Evolutionary conservation across 2,888 invertebrate species (phyloP).

Genomic region (Myathropa florea): DNA sequence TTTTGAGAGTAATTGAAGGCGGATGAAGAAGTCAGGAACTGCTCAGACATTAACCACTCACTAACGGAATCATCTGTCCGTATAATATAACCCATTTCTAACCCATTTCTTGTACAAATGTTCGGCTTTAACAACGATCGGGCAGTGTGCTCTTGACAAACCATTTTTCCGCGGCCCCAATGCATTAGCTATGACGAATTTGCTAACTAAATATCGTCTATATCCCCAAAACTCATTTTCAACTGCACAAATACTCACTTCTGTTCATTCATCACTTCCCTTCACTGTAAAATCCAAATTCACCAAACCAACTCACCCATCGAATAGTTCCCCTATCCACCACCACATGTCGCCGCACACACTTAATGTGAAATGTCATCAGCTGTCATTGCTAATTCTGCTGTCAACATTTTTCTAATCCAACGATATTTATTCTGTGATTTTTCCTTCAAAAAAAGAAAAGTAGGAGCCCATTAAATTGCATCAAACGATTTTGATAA

Average conservation of each 20-base stretch:
- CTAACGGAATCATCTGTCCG: too few relatives aligned
- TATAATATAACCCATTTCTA: too few relatives aligned
- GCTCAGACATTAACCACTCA: too few relatives aligned
- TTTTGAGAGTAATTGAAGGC: too few relatives aligned
- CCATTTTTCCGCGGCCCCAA: too few relatives aligned
- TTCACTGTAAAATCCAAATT: conserved; percentile 10
- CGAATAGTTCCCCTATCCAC: background rate
- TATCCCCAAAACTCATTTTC: too few relatives aligned
- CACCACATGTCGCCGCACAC: background rate
- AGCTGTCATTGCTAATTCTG: conserved; percentile 20
- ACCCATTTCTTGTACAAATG: too few relatives aligned
- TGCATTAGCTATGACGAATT: too few relatives aligned
- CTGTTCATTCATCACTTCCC: background rate
- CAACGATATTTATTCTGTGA: conserved; percentile 50
- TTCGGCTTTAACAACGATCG: too few relatives aligned
- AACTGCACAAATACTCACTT: background rate
- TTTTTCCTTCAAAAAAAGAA: conserved; percentile 23
- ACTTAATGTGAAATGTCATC: background rate
- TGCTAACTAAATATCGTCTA: too few relatives aligned
- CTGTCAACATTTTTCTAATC: conserved; percentile 57
- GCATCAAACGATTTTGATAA: background rate
- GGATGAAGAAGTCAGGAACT: too few relatives aligned
- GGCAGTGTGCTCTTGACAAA: too few relatives aligned
- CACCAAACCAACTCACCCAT: background rate
- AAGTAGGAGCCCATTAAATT: background rate